Evolutionary conservation across 2,113 vertebrate genomes (phyloP), one percentile per base, ranked within the genome.

Genomic region (Ceyx cyanopectus): DNA sequence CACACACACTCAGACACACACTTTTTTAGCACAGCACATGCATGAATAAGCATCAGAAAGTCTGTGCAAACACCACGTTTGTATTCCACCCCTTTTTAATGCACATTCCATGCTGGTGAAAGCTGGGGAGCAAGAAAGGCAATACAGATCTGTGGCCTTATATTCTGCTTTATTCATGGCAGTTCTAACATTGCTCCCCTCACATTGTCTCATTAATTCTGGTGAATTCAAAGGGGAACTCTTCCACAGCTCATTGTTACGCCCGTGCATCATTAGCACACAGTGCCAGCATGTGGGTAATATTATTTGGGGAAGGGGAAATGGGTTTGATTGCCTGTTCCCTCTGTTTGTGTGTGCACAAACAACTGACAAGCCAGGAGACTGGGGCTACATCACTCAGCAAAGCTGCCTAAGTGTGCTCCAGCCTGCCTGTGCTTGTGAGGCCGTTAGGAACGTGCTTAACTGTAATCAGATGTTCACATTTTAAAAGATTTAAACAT

Each of bases 401-500:
- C 40, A 85, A 87, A 85, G 43, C 63, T 82, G 80, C 19, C 43
- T 43, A 46, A 85, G 61, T 13, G 72, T 8, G 5, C 72, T 92
- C 45, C 79, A 85, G 81, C 58, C 78, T 92, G 74, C 76, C 37
- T 48, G 6, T 77, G 61, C 43, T 93, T 66, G 87, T 82, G 82
- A 83, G 89, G 57, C 72, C 65, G 84, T 86, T 89, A 83, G 85
- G 79, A 94, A 91, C n/a, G n/a, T 92, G 91, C 89, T 91, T 96
- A 96, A 96, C 87, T 94, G 81, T 93, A 91, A 92, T 95, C 96
- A 94, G 95, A 95, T 94, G 95, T 95, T 91, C 68, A 91, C 87
- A 96, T 92, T 95, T 87, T 91, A 95, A 95, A 93, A 81, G 89
- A 89, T 95, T 96, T 87, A 73, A 83, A 80, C 95, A 94, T 95